Evolutionary conservation across 92 coral and sea anemone species (phyloP).

Genomic region (Bergia puertoricense): DNA sequence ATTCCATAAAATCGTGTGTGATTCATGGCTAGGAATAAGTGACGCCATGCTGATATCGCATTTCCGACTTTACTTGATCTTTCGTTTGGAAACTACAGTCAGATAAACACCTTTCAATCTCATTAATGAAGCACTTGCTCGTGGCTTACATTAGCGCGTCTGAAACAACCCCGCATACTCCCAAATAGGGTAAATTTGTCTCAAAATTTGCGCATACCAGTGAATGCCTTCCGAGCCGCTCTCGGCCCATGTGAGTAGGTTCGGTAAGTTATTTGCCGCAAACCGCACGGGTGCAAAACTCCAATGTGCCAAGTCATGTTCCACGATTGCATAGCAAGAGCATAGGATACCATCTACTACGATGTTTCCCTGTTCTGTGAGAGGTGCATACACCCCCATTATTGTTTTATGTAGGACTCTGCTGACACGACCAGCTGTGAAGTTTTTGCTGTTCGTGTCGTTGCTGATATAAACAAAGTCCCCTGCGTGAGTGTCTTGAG

Average conservation of each 20-base stretch:
- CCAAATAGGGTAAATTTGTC: slow-evolving; percentile 31
- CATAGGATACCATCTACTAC: slow-evolving; percentile 76
- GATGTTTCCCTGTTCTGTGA: slow-evolving; percentile 91
- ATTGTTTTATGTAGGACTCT: slow-evolving; percentile 38
- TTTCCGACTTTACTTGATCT: not conserved
- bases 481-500: slow-evolving; percentile 69
- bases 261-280: slow-evolving; percentile 62
- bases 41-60: slow-evolving; percentile 29
- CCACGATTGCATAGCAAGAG: slow-evolving; percentile 88
- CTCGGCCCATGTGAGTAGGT: slow-evolving; percentile 47
- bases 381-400: slow-evolving; percentile 86
- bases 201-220: slow-evolving; percentile 77
- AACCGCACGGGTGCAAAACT: slow-evolving; percentile 81
- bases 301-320: slow-evolving; percentile 75
- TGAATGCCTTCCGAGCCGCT: slow-evolving; percentile 67
- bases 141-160: not conserved
- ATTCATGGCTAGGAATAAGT: slow-evolving; percentile 30
- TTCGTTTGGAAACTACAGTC: not conserved
- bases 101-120: not conserved
- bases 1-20: slow-evolving; percentile 15
- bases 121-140: not conserved
- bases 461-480: slow-evolving; percentile 74
- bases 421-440: slow-evolving; percentile 73
- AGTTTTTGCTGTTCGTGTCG: slow-evolving; percentile 42
- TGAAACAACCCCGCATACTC: slow-evolving; percentile 17